Conservation (phyloP, 2,797 vertebrate species). For the Crenichthys baileyi region DNA sequence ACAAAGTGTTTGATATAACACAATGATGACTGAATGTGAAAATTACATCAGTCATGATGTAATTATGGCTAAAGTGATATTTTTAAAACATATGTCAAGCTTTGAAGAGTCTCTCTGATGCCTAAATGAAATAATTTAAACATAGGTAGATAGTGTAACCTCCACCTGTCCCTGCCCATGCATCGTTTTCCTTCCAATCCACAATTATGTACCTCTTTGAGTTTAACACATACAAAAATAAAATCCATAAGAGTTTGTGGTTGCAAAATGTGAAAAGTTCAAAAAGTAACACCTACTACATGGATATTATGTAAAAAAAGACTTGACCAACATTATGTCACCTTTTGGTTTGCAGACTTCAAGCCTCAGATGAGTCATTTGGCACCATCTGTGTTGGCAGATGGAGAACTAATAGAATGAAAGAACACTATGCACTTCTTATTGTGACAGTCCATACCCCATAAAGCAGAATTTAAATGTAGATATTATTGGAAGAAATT, state of each 20-base stretch:
- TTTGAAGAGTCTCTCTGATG: neutral
- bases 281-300: too few species aligned
- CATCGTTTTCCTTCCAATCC: neutral
- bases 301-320: neutral
- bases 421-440: neutral
- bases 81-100: neutral
- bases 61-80: neutral
- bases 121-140: neutral
- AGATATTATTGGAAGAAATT: neutral
- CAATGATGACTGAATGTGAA: neutral
- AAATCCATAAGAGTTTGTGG: neutral
- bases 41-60: neutral
- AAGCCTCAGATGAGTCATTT: neutral
- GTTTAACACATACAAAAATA: neutral
- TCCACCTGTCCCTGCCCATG: neutral
- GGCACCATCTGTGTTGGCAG: constrained; percentile 2
- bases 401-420: neutral
- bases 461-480: neutral
- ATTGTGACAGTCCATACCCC: neutral
- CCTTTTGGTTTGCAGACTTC: neutral
- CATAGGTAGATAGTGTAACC: neutral
- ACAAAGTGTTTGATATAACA: neutral
- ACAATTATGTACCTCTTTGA: neutral
- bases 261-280: neutral
- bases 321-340: neutral